Evolutionary conservation across 92 coral and sea anemone genomes (phyloP).

Genomic region (Pocillopora grandis): DNA sequence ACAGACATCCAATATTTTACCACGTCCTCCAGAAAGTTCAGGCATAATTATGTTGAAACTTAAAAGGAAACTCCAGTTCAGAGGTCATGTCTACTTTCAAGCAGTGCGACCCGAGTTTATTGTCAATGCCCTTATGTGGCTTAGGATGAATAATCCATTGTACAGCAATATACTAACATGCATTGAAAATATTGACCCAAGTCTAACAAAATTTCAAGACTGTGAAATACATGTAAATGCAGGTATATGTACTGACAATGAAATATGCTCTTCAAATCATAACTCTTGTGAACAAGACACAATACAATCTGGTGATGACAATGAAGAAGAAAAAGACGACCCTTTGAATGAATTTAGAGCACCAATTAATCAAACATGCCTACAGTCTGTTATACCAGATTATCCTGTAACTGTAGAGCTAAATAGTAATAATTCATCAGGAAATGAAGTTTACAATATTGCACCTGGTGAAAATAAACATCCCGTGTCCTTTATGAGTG

Average conservation of each 20-base stretch:
- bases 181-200: conserved; percentile 35
- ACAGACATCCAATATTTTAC: conserved; percentile 57
- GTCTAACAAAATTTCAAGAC: background rate
- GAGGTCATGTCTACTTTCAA: conserved; percentile 71
- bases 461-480: conserved; percentile 58
- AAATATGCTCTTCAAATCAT: too few species aligned
- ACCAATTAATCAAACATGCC: conserved; percentile 60
- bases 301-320: background rate
- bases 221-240: background rate
- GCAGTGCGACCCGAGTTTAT: conserved; percentile 62
- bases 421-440: conserved; percentile 31
- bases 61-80: conserved; percentile 68
- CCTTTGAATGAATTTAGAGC: conserved; percentile 51
- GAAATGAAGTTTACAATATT: conserved; percentile 51
- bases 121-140: conserved; percentile 36
- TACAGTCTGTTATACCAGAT: conserved; percentile 58
- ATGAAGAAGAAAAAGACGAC: conserved; percentile 55
- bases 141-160: conserved; percentile 43
- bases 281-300: conserved; percentile 13
- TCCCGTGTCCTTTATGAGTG: conserved; percentile 62
- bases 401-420: conserved; percentile 42
- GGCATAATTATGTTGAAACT: conserved; percentile 67
- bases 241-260: conserved; percentile 2
- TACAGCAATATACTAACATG: conserved; percentile 45
- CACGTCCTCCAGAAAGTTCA: conserved; percentile 75